Evolutionary conservation across 1,140 invertebrate species (phyloP).

Genomic region (Lethrus apterus): DNA sequence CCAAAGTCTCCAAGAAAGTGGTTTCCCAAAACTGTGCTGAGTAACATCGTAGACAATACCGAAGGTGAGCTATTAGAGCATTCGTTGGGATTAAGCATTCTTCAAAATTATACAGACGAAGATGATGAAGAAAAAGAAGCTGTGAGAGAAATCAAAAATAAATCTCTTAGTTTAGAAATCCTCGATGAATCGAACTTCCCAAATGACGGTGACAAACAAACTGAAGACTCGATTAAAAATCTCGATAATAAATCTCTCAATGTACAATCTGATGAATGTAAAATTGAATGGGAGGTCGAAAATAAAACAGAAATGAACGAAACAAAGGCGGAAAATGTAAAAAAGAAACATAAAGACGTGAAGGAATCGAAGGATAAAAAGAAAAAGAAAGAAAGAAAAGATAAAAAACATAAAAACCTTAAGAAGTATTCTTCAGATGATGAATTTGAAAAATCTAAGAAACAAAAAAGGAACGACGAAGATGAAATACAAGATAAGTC

Average conservation of each 20-base stretch:
- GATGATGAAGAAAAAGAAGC: constrained; percentile 23
- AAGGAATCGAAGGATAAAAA: constrained; percentile 16
- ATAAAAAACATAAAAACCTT: neutral
- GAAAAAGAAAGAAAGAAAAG: constrained; percentile 17
- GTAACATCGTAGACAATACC: constrained; percentile 13
- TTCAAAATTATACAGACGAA: constrained; percentile 33
- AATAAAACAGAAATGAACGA: constrained; percentile 4
- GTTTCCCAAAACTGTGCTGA: constrained; percentile 29
- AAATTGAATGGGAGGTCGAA: neutral
- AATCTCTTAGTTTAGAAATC: constrained; percentile 7
- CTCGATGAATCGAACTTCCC: too few relatives aligned
- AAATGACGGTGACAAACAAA: neutral
- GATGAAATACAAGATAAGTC: neutral
- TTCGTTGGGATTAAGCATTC: constrained; percentile 32
- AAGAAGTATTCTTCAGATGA: too few relatives aligned
- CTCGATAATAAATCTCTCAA: neutral
- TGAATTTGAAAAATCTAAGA: neutral
- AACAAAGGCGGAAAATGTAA: constrained; percentile 8
- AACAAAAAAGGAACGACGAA: neutral
- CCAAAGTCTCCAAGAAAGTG: constrained; percentile 19
- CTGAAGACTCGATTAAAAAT: neutral
- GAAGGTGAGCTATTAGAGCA: constrained; percentile 30
- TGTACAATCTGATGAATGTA: neutral
- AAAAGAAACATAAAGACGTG: constrained; percentile 19
- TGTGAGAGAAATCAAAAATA: neutral